Percentiles rank a stretch among this genome's conserved stretches.
Evolutionary conservation across 2,797 vertebrate genomes (phyloP).

Genomic region (Rhabdophis nuchalis): DNA sequence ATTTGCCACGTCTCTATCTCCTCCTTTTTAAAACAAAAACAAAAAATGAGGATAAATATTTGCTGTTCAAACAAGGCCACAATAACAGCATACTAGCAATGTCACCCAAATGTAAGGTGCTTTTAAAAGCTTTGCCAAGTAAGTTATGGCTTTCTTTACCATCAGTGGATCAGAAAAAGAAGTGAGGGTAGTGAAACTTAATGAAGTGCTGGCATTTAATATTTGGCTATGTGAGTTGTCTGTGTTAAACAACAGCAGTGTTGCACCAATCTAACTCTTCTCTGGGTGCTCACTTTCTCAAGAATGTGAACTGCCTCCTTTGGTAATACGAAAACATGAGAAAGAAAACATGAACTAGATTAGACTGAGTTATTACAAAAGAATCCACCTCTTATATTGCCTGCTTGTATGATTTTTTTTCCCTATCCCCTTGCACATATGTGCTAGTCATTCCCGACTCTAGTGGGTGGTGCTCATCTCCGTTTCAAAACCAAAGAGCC

Average conservation of each 20-base stretch:
- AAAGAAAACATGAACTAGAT: constrained; percentile 4
- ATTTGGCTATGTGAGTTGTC: constrained; percentile 13
- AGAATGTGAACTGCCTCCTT: not conserved
- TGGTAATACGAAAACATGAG: not conserved
- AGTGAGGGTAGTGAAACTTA: not conserved
- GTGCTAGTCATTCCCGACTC: too few species aligned
- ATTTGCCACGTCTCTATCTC: constrained; percentile 22
- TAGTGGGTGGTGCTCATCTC: too few species aligned
- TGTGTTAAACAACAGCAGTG: constrained; percentile 37
- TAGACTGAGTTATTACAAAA: constrained; percentile 10
- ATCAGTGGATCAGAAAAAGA: not conserved
- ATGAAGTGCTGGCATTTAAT: constrained; percentile 15
- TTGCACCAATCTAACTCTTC: constrained; percentile 25
- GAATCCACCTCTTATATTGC: not conserved
- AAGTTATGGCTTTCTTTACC: constrained; percentile 29
- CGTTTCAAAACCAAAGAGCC: too few species aligned
- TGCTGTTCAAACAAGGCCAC: constrained; percentile 19
- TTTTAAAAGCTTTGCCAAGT: constrained; percentile 46
- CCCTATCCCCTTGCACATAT: too few species aligned
- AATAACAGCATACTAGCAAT: constrained; percentile 39
- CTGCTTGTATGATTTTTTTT: not conserved
- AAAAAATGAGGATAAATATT: constrained; percentile 31
- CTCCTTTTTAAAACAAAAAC: constrained; percentile 1
- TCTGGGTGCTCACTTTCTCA: not conserved
- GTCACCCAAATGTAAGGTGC: constrained; percentile 43